Evolutionary conservation across 2,797 vertebrate species (phyloP).

Genomic region (Siniperca scherzeri): DNA sequence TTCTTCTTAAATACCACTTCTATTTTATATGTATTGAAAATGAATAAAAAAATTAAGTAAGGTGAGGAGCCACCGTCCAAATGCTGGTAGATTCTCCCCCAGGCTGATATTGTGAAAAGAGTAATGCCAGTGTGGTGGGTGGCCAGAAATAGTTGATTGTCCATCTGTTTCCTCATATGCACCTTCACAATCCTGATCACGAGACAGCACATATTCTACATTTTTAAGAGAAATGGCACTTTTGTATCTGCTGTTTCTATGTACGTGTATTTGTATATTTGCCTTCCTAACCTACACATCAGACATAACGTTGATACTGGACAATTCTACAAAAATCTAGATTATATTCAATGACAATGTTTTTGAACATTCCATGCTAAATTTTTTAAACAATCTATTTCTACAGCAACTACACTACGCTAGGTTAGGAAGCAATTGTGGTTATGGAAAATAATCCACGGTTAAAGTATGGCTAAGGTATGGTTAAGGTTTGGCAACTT

Average conservation of each 20-base stretch:
- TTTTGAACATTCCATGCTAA: not conserved
- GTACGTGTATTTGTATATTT: not conserved
- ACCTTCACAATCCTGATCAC: not conserved
- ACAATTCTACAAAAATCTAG: not conserved
- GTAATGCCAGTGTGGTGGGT: not conserved
- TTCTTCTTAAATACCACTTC: slow-evolving; percentile 10
- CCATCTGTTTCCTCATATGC: not conserved
- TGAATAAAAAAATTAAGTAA: slow-evolving; percentile 19
- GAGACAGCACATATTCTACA: not conserved
- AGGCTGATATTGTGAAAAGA: slow-evolving; percentile 10
- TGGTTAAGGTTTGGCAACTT: not conserved
- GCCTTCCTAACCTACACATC: not conserved
- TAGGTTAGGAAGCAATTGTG: not conserved
- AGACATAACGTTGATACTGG: not conserved
- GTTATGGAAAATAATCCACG: not conserved
- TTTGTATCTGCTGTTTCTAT: not conserved
- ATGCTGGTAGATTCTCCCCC: not conserved
- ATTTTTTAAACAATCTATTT: no score
- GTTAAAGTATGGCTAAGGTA: no score
- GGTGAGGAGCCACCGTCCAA: not conserved
- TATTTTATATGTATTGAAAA: slow-evolving; percentile 7
- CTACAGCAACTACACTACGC: not conserved
- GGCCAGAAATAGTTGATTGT: not conserved
- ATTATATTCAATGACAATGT: not conserved
- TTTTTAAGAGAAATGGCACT: not conserved